Base-by-base conservation (phyloP, 2,113 vertebrate genomes). In the Amphiprion percula region DNA sequence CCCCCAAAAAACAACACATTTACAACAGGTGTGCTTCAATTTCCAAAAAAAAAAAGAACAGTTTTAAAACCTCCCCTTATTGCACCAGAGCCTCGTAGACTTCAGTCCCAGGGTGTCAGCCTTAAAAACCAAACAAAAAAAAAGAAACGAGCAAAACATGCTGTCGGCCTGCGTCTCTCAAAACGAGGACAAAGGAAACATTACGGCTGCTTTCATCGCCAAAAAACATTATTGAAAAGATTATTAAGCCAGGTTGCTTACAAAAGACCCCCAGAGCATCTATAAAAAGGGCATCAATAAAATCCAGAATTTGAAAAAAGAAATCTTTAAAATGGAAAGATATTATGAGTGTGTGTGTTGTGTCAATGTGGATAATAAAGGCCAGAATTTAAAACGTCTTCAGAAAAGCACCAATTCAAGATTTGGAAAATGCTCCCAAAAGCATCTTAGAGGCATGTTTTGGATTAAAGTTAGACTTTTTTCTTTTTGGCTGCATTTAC, bases 231-330 rank as follows among this genome's bases (percentile, higher is more conserved):
- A 77, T 10, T 66, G 7, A 70, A 84, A 74, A 10, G 19, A 67
- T 17, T 26, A 23, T 41, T 74, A 53, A 26, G 15, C 53, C 6
- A n/a, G 56, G 49, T 41, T 1, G 30, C 50, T 76, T 47, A 61
- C 65, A 86, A 88, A 88, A 54, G 24, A 61, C n/a, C 37, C 21
- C 8, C 55, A 66, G 21, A 49, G 9, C 0, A 5, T 44, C 52
- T 80, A 47, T 83, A 82, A 86, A 92, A 90, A 53, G 26, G 37
- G 33, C 41, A 4, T 68, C 53, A 15, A 56, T 88, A 92, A 90
- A 90, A 90, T 70, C 17, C 62, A 76, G 14, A 50, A 5, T 19
- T 74, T 56, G 19, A 65, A 26, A 61, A 66, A 74, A 37, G 1
- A 70, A 71, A 3, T 37, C 2, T 50, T 85, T 73, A 71, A 84